These are phyloP conservation scores for Montipora capricornis DNA, from an alignment of 64 coral and sea anemone species.

Conservation along the genomic window DNA sequence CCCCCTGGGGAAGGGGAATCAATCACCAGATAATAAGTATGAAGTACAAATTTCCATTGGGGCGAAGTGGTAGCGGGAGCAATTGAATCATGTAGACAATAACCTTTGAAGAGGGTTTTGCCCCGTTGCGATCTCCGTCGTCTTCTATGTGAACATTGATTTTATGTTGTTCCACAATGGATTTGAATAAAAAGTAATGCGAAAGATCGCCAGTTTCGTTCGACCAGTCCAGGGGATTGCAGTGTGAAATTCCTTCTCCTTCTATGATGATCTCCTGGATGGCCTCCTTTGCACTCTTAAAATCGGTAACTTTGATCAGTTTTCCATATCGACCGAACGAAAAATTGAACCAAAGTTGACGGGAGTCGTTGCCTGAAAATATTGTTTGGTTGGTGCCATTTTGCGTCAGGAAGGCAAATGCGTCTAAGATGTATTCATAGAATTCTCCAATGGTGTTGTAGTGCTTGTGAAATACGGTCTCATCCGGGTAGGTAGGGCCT, in stretches of 20 bases:
- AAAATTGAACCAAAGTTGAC: background rate
- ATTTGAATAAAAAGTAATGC: slow-evolving; percentile 66
- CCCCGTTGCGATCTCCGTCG: no score
- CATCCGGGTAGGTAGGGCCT: background rate
- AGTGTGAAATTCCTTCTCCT: slow-evolving; percentile 53
- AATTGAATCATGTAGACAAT: background rate
- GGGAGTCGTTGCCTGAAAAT: slow-evolving; percentile 23
- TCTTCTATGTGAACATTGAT: background rate
- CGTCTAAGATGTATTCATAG: slow-evolving; percentile 15
- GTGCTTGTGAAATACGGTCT: slow-evolving; percentile 9
- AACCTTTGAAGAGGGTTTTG: no score
- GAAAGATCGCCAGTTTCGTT: slow-evolving; percentile 4
- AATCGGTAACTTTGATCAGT: slow-evolving; percentile 19
- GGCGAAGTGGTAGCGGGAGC: no score
- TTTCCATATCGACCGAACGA: background rate
- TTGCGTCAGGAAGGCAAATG: slow-evolving; percentile 19
- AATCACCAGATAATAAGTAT: no score
- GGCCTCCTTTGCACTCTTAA: background rate
- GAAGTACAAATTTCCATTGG: no score
- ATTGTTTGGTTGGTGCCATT: slow-evolving; percentile 38
- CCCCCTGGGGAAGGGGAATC: no score
- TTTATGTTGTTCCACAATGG: slow-evolving; percentile 32
- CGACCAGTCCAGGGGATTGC: slow-evolving; percentile 23
- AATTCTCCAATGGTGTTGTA: slow-evolving; percentile 49
- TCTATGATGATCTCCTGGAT: slow-evolving; percentile 34